These are phyloP conservation scores for Dromas ardeola DNA, from an alignment of 2,113 vertebrate genomes.

Conservation along the genomic window DNA sequence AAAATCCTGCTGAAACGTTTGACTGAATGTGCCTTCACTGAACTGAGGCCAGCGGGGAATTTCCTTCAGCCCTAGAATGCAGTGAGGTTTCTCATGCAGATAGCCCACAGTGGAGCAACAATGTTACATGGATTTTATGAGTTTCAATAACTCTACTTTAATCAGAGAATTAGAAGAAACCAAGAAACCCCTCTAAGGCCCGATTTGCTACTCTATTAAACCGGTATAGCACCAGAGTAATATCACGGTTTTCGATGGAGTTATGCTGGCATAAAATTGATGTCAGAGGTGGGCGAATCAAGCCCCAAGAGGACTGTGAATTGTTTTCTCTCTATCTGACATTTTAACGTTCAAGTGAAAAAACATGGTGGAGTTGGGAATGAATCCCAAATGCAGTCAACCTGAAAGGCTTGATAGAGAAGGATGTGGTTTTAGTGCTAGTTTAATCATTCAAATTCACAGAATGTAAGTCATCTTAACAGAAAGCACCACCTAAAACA, in stretches of 20 bases:
- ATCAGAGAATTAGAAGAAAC: constrained; percentile 58
- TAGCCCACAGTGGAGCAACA: constrained; percentile 35
- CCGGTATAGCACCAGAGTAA: neutral
- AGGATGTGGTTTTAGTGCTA: neutral
- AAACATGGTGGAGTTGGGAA: neutral
- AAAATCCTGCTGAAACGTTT: neutral
- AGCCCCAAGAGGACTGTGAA: neutral
- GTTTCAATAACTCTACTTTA: constrained; percentile 52
- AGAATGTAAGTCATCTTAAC: neutral
- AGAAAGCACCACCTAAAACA: neutral
- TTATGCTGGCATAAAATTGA: neutral
- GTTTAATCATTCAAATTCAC: neutral
- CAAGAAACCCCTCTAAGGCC: neutral
- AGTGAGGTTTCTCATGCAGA: constrained; percentile 3
- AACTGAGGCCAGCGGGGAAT: constrained; percentile 27
- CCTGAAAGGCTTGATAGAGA: neutral
- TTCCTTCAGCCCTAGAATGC: neutral
- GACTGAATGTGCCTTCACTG: neutral
- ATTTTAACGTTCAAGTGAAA: neutral
- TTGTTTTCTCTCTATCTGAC: constrained; percentile 23
- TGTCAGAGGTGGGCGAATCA: neutral
- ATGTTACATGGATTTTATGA: constrained; percentile 12
- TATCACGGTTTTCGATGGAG: neutral
- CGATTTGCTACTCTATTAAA: neutral
- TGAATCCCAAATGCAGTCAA: neutral